Evolutionary conservation across 2,888 invertebrate genomes (phyloP), one percentile per base, ranked within the genome.

Genomic region (Heteromyza rotundicornis): DNA sequence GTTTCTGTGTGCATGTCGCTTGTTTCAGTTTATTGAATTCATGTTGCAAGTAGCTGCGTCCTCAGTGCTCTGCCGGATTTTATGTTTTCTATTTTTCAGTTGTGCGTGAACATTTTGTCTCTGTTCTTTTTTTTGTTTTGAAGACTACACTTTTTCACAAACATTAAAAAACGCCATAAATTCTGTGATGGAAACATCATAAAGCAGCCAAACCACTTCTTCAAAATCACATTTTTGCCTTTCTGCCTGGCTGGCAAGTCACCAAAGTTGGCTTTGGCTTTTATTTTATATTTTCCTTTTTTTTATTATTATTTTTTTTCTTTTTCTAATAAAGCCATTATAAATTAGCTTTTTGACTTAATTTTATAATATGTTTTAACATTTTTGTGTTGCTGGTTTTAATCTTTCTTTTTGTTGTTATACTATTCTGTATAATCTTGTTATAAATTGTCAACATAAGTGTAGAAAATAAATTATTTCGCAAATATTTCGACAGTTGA

Each of bases 261-360:
- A 51, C 17, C 23, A 51, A 51, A 51, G 17, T 51, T 22, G 20
- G 8, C 23, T 51, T 51, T 22, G 14, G n/a, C n/a, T n/a, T n/a
- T n/a, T n/a, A n/a, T n/a, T n/a, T n/a, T n/a, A n/a, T n/a, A n/a
- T n/a, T n/a, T 51, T 51, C 23, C 23, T 51, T 51, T 22, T 51
- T 2, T 12, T 23, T 7, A 3, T 22, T 51, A 14, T 7, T 51
- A 14, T 12, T 22, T 51, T 10, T 51, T 51, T n/a, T n/a, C 35
- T 32, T 20, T 23, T 35, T 52, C 51, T 58, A 24, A 58, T 58
- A 50, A 50, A 52, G 23, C 36, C 16, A 14, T 17, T 22, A 58
- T 58, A 52, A 58, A 58, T 58, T 58, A 58, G 23, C 12, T 17
- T 16, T 22, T 58, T 20, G 40, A 12, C 17, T 40, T 40, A 40